Conservation (phyloP, 2,113 vertebrate species). For the Actinemys pallida region DNA sequence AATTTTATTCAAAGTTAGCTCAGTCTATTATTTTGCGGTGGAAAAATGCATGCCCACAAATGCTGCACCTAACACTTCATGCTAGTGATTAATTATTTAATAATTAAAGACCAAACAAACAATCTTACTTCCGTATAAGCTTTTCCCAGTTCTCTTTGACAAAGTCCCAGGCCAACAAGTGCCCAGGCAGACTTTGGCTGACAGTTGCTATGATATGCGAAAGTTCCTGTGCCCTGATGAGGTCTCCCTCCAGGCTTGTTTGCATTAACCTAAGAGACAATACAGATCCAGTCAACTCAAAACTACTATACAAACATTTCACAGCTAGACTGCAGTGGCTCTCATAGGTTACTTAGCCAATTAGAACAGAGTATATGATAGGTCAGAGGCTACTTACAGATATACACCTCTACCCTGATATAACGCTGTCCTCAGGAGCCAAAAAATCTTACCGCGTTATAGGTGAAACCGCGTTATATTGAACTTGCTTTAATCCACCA, state of each 20-base stretch:
- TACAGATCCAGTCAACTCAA: neutral
- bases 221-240: conserved; percentile 88
- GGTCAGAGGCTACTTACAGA: neutral
- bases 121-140: conserved; percentile 89
- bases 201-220: conserved; percentile 83
- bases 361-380: neutral
- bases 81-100: neutral
- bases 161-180: conserved; percentile 93
- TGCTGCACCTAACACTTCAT: neutral
- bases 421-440: too few species aligned
- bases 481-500: too few species aligned
- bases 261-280: conserved; percentile 86
- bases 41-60: neutral
- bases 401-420: too few species aligned
- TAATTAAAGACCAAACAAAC: neutral
- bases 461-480: too few species aligned
- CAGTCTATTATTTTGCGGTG: neutral
- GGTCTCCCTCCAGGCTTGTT: conserved; percentile 80
- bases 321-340: neutral
- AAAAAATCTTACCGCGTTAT: too few species aligned
- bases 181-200: conserved; percentile 83
- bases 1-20: neutral
- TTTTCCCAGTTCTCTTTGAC: conserved; percentile 94
- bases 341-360: neutral
- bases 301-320: neutral